phyloP scores from a whole-genome alignment of 2,888 invertebrate genomes.

The Leptinotarsa rubiginosa region DNA sequence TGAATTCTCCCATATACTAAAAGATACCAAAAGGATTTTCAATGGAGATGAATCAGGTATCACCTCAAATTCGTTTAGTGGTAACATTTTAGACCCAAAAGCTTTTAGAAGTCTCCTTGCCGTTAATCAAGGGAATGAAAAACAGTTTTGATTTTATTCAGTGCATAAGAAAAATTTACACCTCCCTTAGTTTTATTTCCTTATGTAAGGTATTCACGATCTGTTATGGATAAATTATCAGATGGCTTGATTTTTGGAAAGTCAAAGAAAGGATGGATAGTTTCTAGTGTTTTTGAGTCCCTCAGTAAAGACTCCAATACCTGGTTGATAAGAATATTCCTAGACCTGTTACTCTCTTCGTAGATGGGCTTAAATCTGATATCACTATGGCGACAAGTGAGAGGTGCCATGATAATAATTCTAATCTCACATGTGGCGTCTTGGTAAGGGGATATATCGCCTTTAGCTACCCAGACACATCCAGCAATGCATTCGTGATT shows the following conservation, averaged over 20 bases:
- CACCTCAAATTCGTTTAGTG: conserved; percentile 49
- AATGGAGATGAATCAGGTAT: conserved; percentile 60
- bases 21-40: conserved; percentile 51
- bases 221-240: conserved; percentile 33
- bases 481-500: too few species aligned
- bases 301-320: conserved; percentile 46
- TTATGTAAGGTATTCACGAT: conserved; percentile 43
- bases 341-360: conserved; percentile 50
- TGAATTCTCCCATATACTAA: conserved; percentile 27
- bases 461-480: too few species aligned
- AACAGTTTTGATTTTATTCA: conserved; percentile 43
- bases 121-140: conserved; percentile 37
- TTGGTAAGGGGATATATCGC: too few species aligned
- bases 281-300: conserved; percentile 45
- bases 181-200: conserved; percentile 33
- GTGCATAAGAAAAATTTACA: conserved; percentile 33
- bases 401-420: conserved; percentile 47
- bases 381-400: conserved; percentile 47
- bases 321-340: conserved; percentile 43
- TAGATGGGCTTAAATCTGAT: conserved; percentile 56
- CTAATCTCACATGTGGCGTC: too few species aligned
- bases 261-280: conserved; percentile 54
- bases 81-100: conserved; percentile 40
- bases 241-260: conserved; percentile 44
- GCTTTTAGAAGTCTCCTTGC: conserved; percentile 30